Base-by-base conservation (phyloP, 2,797 vertebrate genomes). In the Glossophaga mutica region DNA sequence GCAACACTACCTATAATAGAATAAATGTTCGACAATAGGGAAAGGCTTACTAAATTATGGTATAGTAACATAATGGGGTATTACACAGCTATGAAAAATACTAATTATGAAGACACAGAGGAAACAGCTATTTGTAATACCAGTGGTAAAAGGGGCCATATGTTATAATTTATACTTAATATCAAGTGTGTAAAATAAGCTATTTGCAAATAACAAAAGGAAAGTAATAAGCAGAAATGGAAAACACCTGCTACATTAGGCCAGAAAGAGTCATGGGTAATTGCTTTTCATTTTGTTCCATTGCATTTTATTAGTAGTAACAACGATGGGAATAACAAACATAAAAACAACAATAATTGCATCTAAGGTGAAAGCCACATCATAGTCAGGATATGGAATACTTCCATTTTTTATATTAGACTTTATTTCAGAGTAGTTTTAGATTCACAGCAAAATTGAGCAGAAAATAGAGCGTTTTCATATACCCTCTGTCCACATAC, bases 61-160 rank as follows among this genome's bases (percentile, higher is more conserved):
- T 37, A 74, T 8, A 93, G 81, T 82, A 48, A 67, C 37, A 76
- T 67, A 87, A 70, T 46, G n/a, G 42, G 22, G 46, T 93, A 94
- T 79, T 93, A 79, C 34, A 81, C 65, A 76, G 26, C 57, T 77
- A 48, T 94, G 88, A 95, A 94, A 96, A 95, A 95, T 95, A 26
- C 84, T 59, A 26, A 91, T 86, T 95, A 65, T 87, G 52, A 83
- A 95, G 52, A 96, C 48, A 92, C 93, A 91, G 11, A 68, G 18
- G 48, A 95, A n/a, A 93, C 10, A 82, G 78, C 42, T 73, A 52
- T 87, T 94, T 91, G 39, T 65, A 71, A 94, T 82, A 65, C 5
- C 21, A 92, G 34, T 44, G 26, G 24, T 32, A 91, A 94, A 91
- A 22, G 18, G 52, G 52, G 32, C 29, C 52, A 65, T 67, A 68